Conservation (phyloP, 2,797 vertebrate genomes). For the Alcedo quadribrachys region DNA sequence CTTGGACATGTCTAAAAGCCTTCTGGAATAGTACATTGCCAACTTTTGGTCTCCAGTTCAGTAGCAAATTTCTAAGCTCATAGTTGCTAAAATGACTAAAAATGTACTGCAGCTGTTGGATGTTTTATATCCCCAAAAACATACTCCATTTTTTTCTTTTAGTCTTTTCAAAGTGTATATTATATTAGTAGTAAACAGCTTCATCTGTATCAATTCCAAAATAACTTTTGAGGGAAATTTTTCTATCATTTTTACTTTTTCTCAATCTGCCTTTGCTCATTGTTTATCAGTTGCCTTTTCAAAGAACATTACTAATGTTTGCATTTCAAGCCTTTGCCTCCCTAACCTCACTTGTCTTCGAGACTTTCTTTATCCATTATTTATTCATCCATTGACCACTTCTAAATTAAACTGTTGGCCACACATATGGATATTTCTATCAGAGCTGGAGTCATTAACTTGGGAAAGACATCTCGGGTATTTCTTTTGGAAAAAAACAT, state of each 20-base stretch:
- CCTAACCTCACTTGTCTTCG: not conserved
- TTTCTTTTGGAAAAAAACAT: not conserved
- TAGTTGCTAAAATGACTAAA: conserved; percentile 35
- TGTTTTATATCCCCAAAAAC: not conserved
- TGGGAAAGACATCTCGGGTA: not conserved
- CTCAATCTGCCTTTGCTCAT: not conserved
- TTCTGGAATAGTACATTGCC: conserved; percentile 5
- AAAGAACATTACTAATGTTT: not conserved
- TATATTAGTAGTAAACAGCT: not conserved
- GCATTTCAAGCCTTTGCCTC: not conserved
- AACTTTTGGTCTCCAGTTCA: conserved; percentile 33
- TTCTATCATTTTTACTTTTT: not conserved
- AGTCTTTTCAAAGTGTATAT: not conserved
- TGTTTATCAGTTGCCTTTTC: not conserved
- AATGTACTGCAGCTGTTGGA: not conserved
- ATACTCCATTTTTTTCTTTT: not conserved
- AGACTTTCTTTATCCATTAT: not conserved
- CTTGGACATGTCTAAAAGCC: conserved; percentile 31
- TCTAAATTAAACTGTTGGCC: not conserved
- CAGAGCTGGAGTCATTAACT: not conserved
- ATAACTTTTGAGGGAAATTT: not conserved
- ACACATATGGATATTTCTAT: not conserved
- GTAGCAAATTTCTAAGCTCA: conserved; percentile 20
- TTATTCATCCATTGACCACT: not conserved
- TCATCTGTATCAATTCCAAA: not conserved